A percentile compares a stretch with the other conserved stretches of the same genome.
Evolutionary conservation across 2,113 vertebrate species (phyloP).

Genomic region (Alosa alosa): DNA sequence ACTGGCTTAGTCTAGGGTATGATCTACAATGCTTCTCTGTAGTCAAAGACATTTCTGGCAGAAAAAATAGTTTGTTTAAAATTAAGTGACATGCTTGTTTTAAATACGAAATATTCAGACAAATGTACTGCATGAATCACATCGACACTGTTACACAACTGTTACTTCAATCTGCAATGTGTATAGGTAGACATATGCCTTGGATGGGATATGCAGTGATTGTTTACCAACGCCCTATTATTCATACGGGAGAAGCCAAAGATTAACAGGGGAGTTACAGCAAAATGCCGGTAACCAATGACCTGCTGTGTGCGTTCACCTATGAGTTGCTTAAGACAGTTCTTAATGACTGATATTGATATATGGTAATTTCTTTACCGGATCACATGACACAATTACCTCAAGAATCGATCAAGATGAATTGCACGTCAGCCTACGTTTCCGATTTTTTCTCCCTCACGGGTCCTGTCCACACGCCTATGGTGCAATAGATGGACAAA

Average conservation of each 20-base stretch:
- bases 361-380: conserved; percentile 98
- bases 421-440: conserved; percentile 98
- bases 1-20: background rate
- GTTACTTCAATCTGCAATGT: conserved; percentile 35
- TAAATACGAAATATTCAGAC: conserved; percentile 13
- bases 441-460: conserved; percentile 90
- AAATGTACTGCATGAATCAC: background rate
- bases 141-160: background rate
- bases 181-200: conserved; percentile 56
- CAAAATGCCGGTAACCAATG: conserved; percentile 80
- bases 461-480: conserved; percentile 86
- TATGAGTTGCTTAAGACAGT: conserved; percentile 76
- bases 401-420: conserved; percentile 99
- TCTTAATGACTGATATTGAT: conserved; percentile 96
- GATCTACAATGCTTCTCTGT: background rate
- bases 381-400: conserved; percentile 99
- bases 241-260: conserved; percentile 57
- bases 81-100: background rate
- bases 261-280: conserved; percentile 70
- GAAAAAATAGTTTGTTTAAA: background rate
- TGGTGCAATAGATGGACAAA: conserved; percentile 96
- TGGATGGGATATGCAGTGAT: conserved; percentile 48
- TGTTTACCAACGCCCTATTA: conserved; percentile 61
- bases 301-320: conserved; percentile 68
- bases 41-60: background rate